Evolutionary conservation across 2,888 invertebrate genomes (phyloP).

Genomic region (Pammene fasciana): DNA sequence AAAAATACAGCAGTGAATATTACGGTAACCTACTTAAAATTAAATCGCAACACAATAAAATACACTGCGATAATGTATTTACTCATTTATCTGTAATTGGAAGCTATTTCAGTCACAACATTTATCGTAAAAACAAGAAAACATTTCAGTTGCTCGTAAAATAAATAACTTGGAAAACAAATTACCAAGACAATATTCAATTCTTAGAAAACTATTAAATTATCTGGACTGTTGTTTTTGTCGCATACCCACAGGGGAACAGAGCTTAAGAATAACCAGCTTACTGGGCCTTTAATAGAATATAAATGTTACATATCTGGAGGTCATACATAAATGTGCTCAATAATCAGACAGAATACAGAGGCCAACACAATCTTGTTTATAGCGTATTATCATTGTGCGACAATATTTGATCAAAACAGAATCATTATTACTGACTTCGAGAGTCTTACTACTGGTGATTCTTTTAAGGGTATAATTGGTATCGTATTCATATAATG

Average conservation of each 20-base stretch:
- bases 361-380: neutral
- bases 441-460: too few species aligned
- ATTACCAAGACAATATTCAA: slow-evolving; percentile 1
- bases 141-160: slow-evolving; percentile 2
- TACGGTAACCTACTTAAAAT: neutral
- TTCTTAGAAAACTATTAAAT: slow-evolving; percentile 12
- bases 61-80: neutral
- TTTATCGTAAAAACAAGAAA: neutral
- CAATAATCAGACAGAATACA: neutral
- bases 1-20: too few species aligned
- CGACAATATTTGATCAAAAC: slow-evolving; percentile 4
- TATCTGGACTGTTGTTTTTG: neutral
- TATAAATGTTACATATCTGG: neutral
- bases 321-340: neutral
- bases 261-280: neutral
- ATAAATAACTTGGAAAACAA: slow-evolving; percentile 3
- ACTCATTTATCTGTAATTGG: neutral
- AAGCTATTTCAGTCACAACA: neutral
- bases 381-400: neutral
- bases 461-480: too few species aligned
- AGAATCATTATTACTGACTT: neutral
- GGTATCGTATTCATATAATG: too few species aligned
- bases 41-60: neutral
- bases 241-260: neutral
- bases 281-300: neutral